These are phyloP conservation scores for Oncorhynchus tshawytscha DNA, from an alignment of 2,113 vertebrate genomes.

Conservation along the genomic window DNA sequence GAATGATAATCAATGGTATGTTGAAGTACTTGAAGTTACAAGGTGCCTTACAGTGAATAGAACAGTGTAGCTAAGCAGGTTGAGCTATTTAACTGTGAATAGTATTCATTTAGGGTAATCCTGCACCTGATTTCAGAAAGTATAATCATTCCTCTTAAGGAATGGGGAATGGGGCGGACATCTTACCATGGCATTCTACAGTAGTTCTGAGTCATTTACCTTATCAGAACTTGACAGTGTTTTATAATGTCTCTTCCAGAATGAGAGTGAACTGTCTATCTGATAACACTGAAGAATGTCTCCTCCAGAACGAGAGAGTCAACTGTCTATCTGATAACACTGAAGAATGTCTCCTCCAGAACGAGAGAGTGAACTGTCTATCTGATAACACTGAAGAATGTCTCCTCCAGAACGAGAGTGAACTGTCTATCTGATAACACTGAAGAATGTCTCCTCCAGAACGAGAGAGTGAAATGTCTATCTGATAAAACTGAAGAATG, in stretches of 20 bases:
- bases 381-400: too few species aligned
- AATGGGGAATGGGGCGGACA: neutral
- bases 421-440: too few species aligned
- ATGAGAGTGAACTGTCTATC: slow-evolving; percentile 28
- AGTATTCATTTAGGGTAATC: slow-evolving; percentile 1
- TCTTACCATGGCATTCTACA: slow-evolving; percentile 20
- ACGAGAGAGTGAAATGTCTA: too few species aligned
- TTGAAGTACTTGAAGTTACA: neutral
- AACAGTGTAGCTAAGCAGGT: neutral
- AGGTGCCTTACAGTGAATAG: neutral
- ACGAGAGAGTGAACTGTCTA: too few species aligned
- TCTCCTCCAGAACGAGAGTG: too few species aligned
- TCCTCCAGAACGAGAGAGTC: too few species aligned
- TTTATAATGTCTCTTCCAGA: slow-evolving; percentile 24
- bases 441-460: too few species aligned
- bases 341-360: too few species aligned
- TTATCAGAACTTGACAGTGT: slow-evolving; percentile 39
- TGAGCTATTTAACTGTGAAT: neutral
- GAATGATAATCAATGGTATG: slow-evolving; percentile 38
- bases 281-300: slow-evolving; percentile 1
- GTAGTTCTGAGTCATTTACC: slow-evolving; percentile 37
- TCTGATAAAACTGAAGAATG: too few species aligned
- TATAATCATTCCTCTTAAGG: too few species aligned
- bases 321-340: too few species aligned
- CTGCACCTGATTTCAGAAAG: neutral